Conservation (phyloP, 2,888 invertebrate genomes). For the Conistra vaccinii region DNA sequence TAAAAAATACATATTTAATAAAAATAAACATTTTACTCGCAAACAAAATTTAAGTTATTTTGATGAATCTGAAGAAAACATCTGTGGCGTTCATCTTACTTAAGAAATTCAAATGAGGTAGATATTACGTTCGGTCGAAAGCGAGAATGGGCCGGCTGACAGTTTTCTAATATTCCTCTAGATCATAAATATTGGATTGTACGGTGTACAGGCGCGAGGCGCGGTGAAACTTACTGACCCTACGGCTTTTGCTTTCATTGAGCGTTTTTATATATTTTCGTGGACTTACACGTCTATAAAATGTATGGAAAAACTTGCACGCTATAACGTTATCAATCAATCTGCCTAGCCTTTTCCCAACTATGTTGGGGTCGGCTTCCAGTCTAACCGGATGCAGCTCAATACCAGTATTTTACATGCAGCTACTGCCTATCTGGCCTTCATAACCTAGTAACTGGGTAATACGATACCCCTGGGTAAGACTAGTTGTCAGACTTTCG, state of each 20-base stretch:
- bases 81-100: conserved; percentile 9
- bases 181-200: conserved; percentile 49
- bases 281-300: no score
- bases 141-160: conserved; percentile 55
- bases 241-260: conserved; percentile 25
- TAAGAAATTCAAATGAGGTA: conserved; percentile 62
- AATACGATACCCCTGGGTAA: no score
- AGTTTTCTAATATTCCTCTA: conserved; percentile 72
- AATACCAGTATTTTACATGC: no score
- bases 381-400: no score
- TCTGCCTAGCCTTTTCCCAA: no score
- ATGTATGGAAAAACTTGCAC: no score
- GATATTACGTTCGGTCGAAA: conserved; percentile 63
- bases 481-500: no score
- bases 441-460: no score
- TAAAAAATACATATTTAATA: conserved; percentile 4
- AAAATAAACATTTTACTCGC: conserved; percentile 37
- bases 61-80: conserved; percentile 20
- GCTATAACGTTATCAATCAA: no score
- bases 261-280: no score
- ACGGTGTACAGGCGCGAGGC: conserved; percentile 28
- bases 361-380: no score
- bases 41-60: conserved; percentile 33
- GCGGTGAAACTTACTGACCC: conserved; percentile 26
- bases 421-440: no score